A percentile compares a stretch with the other conserved stretches of the same genome.
Evolutionary conservation across 2,797 vertebrate genomes (phyloP).

Genomic region (Protonibea diacanthus): DNA sequence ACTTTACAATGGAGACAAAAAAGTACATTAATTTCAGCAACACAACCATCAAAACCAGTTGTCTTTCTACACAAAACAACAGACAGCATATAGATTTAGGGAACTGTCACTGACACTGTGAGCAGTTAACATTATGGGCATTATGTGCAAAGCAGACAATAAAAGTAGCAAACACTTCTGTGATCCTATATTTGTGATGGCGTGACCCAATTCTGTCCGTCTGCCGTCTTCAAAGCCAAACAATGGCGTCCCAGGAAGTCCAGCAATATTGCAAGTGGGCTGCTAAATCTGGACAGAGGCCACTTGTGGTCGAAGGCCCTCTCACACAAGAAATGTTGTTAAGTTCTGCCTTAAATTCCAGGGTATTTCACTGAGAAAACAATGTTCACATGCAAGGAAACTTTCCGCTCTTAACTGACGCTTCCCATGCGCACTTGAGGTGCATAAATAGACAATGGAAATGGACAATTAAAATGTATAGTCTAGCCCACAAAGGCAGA

Average conservation of each 20-base stretch:
- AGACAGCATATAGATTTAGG: not conserved
- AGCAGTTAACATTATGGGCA: not conserved
- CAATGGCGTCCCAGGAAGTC: constrained; percentile 30
- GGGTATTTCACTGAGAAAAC: constrained; percentile 64
- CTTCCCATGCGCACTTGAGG: constrained; percentile 36
- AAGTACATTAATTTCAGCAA: not conserved
- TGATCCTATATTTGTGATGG: constrained; percentile 4
- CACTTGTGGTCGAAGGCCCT: constrained; percentile 65
- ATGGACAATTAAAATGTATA: constrained; percentile 58
- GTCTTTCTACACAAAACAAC: not conserved
- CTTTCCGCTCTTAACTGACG: constrained; percentile 45
- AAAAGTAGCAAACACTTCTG: constrained; percentile 21
- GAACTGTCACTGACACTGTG: not conserved
- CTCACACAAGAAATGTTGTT: constrained; percentile 65
- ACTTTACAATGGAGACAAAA: not conserved
- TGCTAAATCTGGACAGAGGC: constrained; percentile 58
- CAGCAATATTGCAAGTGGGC: constrained; percentile 30
- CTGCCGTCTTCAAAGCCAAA: constrained; percentile 49
- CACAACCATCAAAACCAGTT: not conserved
- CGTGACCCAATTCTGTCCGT: constrained; percentile 42
- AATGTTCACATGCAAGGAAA: constrained; percentile 66
- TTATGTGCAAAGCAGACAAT: constrained; percentile 27
- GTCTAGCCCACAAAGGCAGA: constrained; percentile 43
- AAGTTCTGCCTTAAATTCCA: constrained; percentile 62
- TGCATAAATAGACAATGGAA: constrained; percentile 56